Evolutionary conservation across 2,113 vertebrate species (phyloP).

Genomic region (Xenopus borealis): DNA sequence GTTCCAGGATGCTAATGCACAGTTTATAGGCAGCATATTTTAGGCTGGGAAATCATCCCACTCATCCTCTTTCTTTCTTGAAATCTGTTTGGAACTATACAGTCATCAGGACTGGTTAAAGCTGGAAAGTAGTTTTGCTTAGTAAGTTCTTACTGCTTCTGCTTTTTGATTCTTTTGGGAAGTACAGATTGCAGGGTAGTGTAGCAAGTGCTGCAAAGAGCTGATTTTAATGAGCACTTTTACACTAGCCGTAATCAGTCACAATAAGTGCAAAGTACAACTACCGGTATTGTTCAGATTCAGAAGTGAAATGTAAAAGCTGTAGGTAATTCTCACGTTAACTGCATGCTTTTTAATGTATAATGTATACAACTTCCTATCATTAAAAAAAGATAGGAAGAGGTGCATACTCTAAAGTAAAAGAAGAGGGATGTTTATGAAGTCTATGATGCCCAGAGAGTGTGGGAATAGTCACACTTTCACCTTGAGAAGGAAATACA

Average conservation of each 20-base stretch:
- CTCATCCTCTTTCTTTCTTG: no score
- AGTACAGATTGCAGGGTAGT: neutral
- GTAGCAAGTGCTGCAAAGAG: neutral
- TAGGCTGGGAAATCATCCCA: no score
- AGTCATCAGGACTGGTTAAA: neutral
- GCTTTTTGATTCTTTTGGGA: neutral
- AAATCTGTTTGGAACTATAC: conserved; percentile 11
- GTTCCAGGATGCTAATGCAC: conserved; percentile 21
- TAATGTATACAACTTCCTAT: neutral
- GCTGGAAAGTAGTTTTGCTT: neutral
- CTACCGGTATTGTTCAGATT: no score
- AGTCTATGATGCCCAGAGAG: neutral
- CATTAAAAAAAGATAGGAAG: neutral
- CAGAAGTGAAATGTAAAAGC: no score
- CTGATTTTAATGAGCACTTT: no score
- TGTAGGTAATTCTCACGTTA: no score
- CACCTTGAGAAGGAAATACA: conserved; percentile 66
- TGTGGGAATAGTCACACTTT: conserved; percentile 19
- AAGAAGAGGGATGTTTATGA: neutral
- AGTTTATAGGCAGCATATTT: conserved; percentile 31
- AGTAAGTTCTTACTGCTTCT: neutral
- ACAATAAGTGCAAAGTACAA: no score
- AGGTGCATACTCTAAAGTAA: neutral
- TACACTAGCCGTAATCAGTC: no score
- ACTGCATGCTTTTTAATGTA: no score